Percentiles rank a stretch among this genome's conserved stretches.
These are phyloP conservation scores for Scrobipalpa costella DNA, from an alignment of 2,888 invertebrate genomes.

Conservation along the genomic window DNA sequence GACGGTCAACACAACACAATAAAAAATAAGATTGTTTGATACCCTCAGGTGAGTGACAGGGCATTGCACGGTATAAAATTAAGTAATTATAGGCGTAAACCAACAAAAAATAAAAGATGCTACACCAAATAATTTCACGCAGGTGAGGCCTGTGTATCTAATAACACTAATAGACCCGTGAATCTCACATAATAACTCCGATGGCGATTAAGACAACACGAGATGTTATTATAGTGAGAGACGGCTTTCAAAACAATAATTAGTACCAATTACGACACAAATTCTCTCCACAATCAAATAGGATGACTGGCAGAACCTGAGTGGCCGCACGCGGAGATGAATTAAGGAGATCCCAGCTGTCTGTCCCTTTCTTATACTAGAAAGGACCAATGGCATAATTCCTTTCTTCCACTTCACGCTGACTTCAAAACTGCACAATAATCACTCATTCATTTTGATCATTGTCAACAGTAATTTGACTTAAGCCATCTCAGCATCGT, in stretches of 20 bases:
- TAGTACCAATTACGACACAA: conserved; percentile 74
- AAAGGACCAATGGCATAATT: conserved; percentile 28
- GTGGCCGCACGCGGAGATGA: conserved; percentile 73
- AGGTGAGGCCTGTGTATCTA: conserved; percentile 13
- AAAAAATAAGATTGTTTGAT: too few relatives aligned
- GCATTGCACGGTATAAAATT: neutral
- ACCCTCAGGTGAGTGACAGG: neutral
- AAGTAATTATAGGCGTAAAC: conserved; percentile 3
- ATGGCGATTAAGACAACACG: conserved; percentile 41
- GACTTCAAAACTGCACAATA: conserved; percentile 17
- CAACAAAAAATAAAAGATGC: conserved; percentile 5
- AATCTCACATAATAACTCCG: conserved; percentile 41
- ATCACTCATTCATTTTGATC: conserved; percentile 15
- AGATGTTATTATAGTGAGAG: conserved; percentile 51
- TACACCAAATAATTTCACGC: conserved; percentile 15
- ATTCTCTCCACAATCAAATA: conserved; percentile 74
- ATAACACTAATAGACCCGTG: conserved; percentile 28
- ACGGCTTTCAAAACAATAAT: conserved; percentile 73
- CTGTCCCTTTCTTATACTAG: conserved; percentile 48
- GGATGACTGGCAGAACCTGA: conserved; percentile 73
- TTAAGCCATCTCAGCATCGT: neutral
- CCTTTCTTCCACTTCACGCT: neutral
- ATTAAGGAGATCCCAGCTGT: conserved; percentile 49
- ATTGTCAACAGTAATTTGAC: conserved; percentile 14
- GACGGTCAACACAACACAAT: too few relatives aligned